These are phyloP conservation scores for Vireo altiloquus DNA, from an alignment of 2,113 vertebrate species.

Conservation along the genomic window DNA sequence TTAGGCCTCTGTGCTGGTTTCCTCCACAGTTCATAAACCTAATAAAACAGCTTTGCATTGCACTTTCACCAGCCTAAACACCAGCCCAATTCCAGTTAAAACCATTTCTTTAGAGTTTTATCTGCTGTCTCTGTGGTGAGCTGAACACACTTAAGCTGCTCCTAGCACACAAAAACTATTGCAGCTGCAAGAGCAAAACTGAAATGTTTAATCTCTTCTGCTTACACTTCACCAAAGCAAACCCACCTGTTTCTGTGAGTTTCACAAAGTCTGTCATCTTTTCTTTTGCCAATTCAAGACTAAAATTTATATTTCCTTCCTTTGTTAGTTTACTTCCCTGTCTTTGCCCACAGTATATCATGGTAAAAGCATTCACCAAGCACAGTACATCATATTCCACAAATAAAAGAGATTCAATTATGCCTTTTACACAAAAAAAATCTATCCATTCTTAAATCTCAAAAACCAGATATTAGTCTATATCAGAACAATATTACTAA, in stretches of 20 bases:
- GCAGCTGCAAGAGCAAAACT: not conserved
- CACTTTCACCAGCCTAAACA: not conserved
- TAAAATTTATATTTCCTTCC: not conserved
- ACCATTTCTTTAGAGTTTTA: not conserved
- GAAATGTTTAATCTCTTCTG: not conserved
- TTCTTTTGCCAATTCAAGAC: not conserved
- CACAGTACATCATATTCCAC: not conserved
- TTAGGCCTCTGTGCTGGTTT: not conserved
- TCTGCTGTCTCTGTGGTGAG: not conserved
- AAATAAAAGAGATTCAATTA: not conserved
- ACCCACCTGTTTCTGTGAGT: not conserved
- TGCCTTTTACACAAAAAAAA: not conserved
- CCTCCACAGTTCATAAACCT: not conserved
- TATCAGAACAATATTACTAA: not conserved
- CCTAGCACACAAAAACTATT: not conserved
- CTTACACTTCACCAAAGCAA: not conserved
- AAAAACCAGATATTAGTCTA: not conserved
- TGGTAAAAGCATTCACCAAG: not conserved
- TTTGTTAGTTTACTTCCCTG: not conserved
- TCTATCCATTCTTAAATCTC: not conserved
- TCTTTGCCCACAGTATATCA: not conserved
- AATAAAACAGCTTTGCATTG: not conserved
- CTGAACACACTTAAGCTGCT: not conserved
- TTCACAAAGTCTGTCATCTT: not conserved
- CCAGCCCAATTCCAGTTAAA: not conserved